These are phyloP conservation scores for Corythucha ciliata DNA, from an alignment of 2,888 invertebrate species.

Conservation along the genomic window DNA sequence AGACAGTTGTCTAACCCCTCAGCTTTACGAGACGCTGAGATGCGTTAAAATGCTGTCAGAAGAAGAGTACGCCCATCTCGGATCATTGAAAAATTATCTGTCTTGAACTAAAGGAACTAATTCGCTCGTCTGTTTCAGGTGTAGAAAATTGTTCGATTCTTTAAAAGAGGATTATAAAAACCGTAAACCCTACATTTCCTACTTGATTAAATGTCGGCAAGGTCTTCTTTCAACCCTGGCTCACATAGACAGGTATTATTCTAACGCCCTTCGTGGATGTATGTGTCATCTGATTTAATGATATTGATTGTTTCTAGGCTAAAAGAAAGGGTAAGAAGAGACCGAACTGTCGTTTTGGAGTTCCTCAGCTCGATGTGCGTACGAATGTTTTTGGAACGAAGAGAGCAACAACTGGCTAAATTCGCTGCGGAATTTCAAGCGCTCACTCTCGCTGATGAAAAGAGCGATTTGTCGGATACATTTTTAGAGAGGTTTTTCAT, in stretches of 20 bases:
- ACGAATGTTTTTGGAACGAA: constrained; percentile 67
- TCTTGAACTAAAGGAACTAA: neutral
- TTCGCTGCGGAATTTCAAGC: constrained; percentile 74
- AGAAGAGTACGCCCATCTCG: constrained; percentile 42
- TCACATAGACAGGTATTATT: constrained; percentile 54
- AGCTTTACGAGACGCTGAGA: constrained; percentile 66
- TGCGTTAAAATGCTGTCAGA: constrained; percentile 57
- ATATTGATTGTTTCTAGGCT: constrained; percentile 41
- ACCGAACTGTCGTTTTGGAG: constrained; percentile 61
- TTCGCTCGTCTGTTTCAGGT: constrained; percentile 43
- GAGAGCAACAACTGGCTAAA: constrained; percentile 59
- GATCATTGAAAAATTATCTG: neutral
- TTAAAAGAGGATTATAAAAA: constrained; percentile 66
- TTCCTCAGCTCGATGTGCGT: constrained; percentile 68
- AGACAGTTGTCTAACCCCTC: constrained; percentile 64
- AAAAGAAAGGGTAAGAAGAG: constrained; percentile 53
- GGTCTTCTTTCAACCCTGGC: constrained; percentile 65
- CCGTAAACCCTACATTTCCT: constrained; percentile 70
- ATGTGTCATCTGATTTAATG: neutral
- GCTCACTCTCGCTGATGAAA: constrained; percentile 77
- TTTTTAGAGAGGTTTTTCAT: constrained; percentile 62
- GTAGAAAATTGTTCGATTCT: constrained; percentile 61
- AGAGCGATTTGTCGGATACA: constrained; percentile 75
- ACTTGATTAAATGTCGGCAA: constrained; percentile 70
- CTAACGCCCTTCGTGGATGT: neutral